Base-by-base conservation (phyloP, 2,797 vertebrate genomes). In the Micropoecilia bifurca region DNA sequence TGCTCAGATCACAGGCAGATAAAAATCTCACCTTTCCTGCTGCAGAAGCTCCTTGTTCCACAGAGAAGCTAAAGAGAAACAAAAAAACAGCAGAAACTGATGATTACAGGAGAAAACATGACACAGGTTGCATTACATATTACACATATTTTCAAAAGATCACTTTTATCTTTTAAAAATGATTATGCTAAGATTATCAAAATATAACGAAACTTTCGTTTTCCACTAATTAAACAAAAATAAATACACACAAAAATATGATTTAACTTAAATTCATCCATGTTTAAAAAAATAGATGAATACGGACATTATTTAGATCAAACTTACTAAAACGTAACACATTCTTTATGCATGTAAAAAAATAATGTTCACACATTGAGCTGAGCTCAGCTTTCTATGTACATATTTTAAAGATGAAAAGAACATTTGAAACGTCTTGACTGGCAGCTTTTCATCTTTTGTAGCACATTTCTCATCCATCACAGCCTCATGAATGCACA, bases 41-140 rank as follows among this genome's bases (percentile, higher is more conserved):
- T 39, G 93, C 93, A 30, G 94, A 94, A 1, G 95, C 93, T 85
- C 95, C 95, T 74, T 93, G 95, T 59, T 96, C 95, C 85, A 94
- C 25, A 2, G 94, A 90, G 75, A 95, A 94, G 57, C 95, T 96
- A 88, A 71, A 83, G 81, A 88, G 30, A 90, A 76, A 86, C 59
- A 92, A 14, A 84, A 1, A 36, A 80, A 80, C 28, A 76, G 13
- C 36, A 83, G 3, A 73, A 79, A 80, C 86, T 16, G 79, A 73
- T 72, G 78, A 73, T 73, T 75, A 80, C 25, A n/a, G 22, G 5
- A n/a, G 41, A 12, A 41, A 68, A 68, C 36, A 25, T 12, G 20
- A 39, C 63, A 39, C 14, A 16, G 2, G 30, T 63, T 4, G 28
- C 1, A 3, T 57, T 46, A 46, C 45, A 46, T 47, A 18, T 18